Evolutionary conservation across 2,888 invertebrate genomes (phyloP), one percentile per base, ranked within the genome.

Genomic region (Bugulina stolonifera): DNA sequence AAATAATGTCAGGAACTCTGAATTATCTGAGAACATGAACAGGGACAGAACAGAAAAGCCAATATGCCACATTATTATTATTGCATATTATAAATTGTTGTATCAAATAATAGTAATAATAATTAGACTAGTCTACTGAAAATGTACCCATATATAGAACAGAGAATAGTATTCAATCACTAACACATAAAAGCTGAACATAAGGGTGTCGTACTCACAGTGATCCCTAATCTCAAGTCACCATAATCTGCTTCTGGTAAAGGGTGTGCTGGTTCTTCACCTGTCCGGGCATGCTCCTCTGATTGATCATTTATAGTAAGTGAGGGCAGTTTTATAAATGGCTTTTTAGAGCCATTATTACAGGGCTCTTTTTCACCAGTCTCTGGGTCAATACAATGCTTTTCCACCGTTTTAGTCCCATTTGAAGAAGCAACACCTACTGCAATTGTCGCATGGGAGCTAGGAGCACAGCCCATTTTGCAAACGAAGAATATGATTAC

Each of bases 211-310:
- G 22, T 22, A 64, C 57, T 35, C 74, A 78, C 78, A 69, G 77
- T 74, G 18, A 77, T 72, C 29, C 78, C 78, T 23, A 78, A 74
- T 54, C 73, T 74, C 25, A 75, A 74, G 72, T 77, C 76, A 72
- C 75, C 74, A 73, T 76, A 77, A 25, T 76, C 76, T 34, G 74
- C 77, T 69, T 76, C 77, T n/a, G 73, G 75, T n/a, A 74, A 73
- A 10, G 73, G 69, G 3, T 72, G 25, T 2, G 73, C 27, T 29
- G 73, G 73, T 27, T 77, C 76, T 72, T 78, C 78, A 55, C 54
- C 71, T 18, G 71, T 71, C 27, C 27, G 25, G 18, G 64, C 64
- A 32, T 64, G 64, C 32, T 64, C 29, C 64, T 64, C 64, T 14
- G 64, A 64, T 64, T 64, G 25, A 27, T 64, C 64, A 18, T 3